Conservation (phyloP, 2,113 vertebrate species). For the Pseudonaja textilis region DNA sequence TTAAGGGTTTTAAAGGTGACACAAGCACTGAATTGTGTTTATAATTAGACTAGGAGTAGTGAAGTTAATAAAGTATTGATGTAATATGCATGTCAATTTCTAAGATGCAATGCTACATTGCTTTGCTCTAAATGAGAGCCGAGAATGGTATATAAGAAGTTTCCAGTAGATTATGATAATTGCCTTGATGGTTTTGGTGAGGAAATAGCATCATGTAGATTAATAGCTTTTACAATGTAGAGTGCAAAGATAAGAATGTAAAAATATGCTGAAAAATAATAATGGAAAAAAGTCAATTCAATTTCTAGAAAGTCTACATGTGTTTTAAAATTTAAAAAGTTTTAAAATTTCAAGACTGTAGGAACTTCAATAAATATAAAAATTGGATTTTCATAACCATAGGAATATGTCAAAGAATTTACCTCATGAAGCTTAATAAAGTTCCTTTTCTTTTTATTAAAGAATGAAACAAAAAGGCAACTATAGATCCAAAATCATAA, state of each 20-base stretch:
- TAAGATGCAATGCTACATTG: not conserved
- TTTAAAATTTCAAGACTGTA: not conserved
- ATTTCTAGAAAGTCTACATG: not conserved
- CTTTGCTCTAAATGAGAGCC: not conserved
- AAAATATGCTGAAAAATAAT: not conserved
- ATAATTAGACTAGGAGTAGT: not conserved
- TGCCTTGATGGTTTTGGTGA: not conserved
- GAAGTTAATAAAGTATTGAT: not conserved
- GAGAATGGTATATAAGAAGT: not conserved
- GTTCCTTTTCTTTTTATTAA: not conserved
- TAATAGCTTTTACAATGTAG: not conserved
- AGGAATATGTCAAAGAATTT: not conserved
- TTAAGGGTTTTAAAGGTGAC: not conserved
- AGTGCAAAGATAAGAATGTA: not conserved
- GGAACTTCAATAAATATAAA: not conserved
- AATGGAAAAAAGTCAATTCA: not conserved
- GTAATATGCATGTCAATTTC: not conserved
- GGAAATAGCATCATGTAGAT: not conserved
- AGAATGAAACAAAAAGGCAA: not conserved
- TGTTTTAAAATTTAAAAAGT: too few relatives aligned
- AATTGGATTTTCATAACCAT: not conserved
- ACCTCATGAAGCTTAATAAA: slow-evolving; percentile 1
- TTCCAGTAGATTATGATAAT: not conserved
- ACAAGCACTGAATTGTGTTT: not conserved
- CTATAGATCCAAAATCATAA: not conserved